A percentile compares a stretch with the other conserved stretches of the same genome.
phyloP scores from a whole-genome alignment of 2,888 invertebrate species.

The Cataglyphis cursor region DNA sequence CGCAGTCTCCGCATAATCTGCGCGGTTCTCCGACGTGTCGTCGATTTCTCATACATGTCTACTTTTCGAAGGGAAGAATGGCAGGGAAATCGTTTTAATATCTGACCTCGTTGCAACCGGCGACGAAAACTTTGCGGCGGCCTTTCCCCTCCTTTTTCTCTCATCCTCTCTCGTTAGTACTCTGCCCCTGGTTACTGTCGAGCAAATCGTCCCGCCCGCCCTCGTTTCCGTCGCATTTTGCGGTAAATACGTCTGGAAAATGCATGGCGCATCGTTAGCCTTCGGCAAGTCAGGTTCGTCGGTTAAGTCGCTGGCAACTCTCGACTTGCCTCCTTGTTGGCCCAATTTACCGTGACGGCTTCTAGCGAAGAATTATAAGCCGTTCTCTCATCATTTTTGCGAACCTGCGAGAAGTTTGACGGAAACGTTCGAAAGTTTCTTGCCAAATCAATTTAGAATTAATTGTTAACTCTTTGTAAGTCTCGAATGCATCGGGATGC shows the following conservation, averaged over 20 bases:
- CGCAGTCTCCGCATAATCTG: constrained; percentile 66
- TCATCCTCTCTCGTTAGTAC: background rate
- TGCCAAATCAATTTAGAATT: background rate
- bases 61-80: background rate
- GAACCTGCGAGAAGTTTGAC: background rate
- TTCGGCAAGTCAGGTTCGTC: constrained; percentile 57
- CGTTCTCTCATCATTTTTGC: constrained; percentile 35
- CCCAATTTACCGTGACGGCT: constrained; percentile 42
- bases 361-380: constrained; percentile 45
- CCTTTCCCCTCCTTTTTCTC: background rate
- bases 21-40: constrained; percentile 24
- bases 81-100: constrained; percentile 66
- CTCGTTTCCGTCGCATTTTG: constrained; percentile 12
- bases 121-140: constrained; percentile 59
- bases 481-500: background rate
- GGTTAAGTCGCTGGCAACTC: constrained; percentile 59
- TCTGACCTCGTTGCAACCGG: constrained; percentile 68
- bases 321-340: constrained; percentile 52
- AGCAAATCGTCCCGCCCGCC: constrained; percentile 1
- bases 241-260: constrained; percentile 55
- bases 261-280: constrained; percentile 65
- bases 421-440: constrained; percentile 26
- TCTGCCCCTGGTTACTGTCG: constrained; percentile 27
- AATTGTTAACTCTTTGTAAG: background rate
- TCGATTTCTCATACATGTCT: constrained; percentile 53